Evolutionary conservation across 2,888 invertebrate genomes (phyloP).

Genomic region (Noctuana brunneofusca): DNA sequence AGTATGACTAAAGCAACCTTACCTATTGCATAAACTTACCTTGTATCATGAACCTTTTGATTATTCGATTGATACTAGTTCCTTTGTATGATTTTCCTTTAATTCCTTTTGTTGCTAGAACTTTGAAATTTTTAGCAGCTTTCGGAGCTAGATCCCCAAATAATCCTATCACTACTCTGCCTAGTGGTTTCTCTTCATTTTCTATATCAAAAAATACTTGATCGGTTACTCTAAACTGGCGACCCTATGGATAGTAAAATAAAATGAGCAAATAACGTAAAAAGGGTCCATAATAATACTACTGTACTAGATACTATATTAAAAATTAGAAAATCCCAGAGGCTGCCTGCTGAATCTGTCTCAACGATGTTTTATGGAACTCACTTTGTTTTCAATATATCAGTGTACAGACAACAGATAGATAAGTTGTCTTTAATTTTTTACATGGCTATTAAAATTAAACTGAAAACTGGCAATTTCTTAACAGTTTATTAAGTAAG

Average conservation of each 20-base stretch:
- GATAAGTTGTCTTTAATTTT: too few species aligned
- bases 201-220: slow-evolving; percentile 92
- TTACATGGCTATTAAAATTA: background rate
- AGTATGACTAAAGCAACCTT: too few species aligned
- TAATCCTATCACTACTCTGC: slow-evolving; percentile 92
- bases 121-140: slow-evolving; percentile 93
- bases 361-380: too few species aligned
- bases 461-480: background rate
- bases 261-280: background rate
- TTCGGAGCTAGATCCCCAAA: slow-evolving; percentile 94
- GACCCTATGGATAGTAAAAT: slow-evolving; percentile 73
- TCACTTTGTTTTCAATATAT: too few species aligned
- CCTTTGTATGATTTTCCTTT: slow-evolving; percentile 90
- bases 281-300: too few species aligned
- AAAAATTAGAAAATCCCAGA: too few species aligned
- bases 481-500: background rate
- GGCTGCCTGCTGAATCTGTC: too few species aligned
- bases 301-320: too few species aligned
- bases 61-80: slow-evolving; percentile 91
- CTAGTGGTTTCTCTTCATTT: slow-evolving; percentile 87
- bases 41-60: slow-evolving; percentile 96
- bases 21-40: too few species aligned
- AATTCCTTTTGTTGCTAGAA: slow-evolving; percentile 89
- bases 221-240: slow-evolving; percentile 88
- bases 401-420: background rate